These are phyloP conservation scores for Meiosimyza decipiens DNA, from an alignment of 2,888 invertebrate species.

Conservation along the genomic window DNA sequence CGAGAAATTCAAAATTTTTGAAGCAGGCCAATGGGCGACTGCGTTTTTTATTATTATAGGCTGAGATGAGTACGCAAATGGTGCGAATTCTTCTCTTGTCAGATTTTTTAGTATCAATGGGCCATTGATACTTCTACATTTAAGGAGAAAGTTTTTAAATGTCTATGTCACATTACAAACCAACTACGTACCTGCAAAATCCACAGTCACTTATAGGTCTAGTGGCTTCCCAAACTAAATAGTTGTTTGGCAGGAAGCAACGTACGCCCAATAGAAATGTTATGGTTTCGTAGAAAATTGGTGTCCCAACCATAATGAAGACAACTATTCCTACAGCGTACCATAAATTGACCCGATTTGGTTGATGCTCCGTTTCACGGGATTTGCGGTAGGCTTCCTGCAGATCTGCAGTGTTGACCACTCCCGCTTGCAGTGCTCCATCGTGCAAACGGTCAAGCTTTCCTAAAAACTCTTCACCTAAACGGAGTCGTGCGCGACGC, in stretches of 20 bases:
- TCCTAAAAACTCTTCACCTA: constrained; percentile 48
- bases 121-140: constrained; percentile 70
- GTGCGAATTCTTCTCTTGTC: constrained; percentile 75
- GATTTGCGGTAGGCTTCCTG: constrained; percentile 61
- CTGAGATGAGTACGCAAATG: constrained; percentile 80
- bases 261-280: constrained; percentile 71
- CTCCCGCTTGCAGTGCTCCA: constrained; percentile 59
- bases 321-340: constrained; percentile 59
- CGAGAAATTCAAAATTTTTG: constrained; percentile 73
- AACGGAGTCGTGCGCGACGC: constrained; percentile 47
- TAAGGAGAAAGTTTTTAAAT: background rate
- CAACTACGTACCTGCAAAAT: constrained; percentile 71
- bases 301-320: constrained; percentile 63
- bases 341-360: constrained; percentile 60
- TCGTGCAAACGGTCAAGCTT: constrained; percentile 60
- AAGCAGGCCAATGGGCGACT: constrained; percentile 81
- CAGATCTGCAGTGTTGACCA: constrained; percentile 59
- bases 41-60: constrained; percentile 85
- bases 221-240: constrained; percentile 87
- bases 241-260: constrained; percentile 86
- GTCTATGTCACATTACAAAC: background rate
- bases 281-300: constrained; percentile 62
- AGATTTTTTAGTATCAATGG: constrained; percentile 77
- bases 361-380: constrained; percentile 53
- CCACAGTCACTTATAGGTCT: constrained; percentile 84